These are phyloP conservation scores for Urocitellus parryii DNA, from an alignment of 2,113 vertebrate genomes.

Conservation along the genomic window DNA sequence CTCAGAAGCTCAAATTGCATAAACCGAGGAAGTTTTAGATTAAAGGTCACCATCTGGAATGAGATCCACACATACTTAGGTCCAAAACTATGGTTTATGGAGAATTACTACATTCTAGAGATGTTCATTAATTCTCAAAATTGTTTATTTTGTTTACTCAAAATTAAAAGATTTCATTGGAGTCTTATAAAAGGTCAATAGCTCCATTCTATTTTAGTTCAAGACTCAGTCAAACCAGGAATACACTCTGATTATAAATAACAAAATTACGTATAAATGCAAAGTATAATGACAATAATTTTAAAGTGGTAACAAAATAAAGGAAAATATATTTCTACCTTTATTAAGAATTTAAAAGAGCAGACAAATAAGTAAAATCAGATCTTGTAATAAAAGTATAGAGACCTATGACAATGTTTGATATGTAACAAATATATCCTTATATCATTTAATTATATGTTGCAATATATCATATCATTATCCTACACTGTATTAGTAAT, in stretches of 20 bases:
- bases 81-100: conserved; percentile 36
- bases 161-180: conserved; percentile 16
- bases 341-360: background rate
- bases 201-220: background rate
- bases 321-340: background rate
- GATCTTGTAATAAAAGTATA: conserved; percentile 26
- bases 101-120: conserved; percentile 58
- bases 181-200: conserved; percentile 49
- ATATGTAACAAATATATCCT: background rate
- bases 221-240: background rate
- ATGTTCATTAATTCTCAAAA: conserved; percentile 49
- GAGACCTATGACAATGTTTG: background rate
- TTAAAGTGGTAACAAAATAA: background rate
- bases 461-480: background rate
- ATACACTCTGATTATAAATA: background rate
- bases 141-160: conserved; percentile 65
- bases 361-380: background rate
- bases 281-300: background rate
- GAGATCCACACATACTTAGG: conserved; percentile 42
- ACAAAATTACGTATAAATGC: background rate
- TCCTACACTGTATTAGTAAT: background rate
- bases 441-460: background rate
- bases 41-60: conserved; percentile 77
- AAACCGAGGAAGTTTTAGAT: conserved; percentile 62
- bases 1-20: conserved; percentile 63